These are phyloP conservation scores for Alsophila aescularia DNA, from an alignment of 2,888 invertebrate species.

Conservation along the genomic window DNA sequence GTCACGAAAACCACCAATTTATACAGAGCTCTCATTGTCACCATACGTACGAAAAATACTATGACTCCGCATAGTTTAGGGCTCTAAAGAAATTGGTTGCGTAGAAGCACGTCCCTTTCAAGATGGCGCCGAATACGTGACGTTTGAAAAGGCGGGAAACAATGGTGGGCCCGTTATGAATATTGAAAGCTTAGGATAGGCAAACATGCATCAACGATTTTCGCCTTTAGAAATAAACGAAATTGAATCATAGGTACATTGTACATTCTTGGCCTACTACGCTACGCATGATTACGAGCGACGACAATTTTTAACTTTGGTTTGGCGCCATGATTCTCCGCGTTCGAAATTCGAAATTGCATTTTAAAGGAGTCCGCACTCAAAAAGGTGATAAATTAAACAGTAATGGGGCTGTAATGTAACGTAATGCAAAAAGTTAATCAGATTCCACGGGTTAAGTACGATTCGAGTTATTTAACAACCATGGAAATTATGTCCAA, in stretches of 20 bases:
- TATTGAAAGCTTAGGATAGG: constrained; percentile 72
- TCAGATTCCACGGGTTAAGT: constrained; percentile 31
- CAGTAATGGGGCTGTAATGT: constrained; percentile 35
- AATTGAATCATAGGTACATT: constrained; percentile 18
- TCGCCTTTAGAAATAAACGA: constrained; percentile 45
- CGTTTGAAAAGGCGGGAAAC: constrained; percentile 73
- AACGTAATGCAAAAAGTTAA: constrained; percentile 37
- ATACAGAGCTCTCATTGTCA: constrained; percentile 53
- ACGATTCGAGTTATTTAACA: constrained; percentile 29
- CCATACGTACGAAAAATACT: constrained; percentile 36
- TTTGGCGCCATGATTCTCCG: constrained; percentile 55
- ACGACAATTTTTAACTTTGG: constrained; percentile 37
- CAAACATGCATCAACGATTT: constrained; percentile 65
- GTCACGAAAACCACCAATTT: constrained; percentile 68
- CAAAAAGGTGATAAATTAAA: constrained; percentile 36
- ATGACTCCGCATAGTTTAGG: constrained; percentile 44
- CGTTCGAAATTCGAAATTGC: constrained; percentile 55
- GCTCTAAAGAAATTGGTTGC: constrained; percentile 61
- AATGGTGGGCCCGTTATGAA: constrained; percentile 77
- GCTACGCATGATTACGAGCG: constrained; percentile 45
- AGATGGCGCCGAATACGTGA: constrained; percentile 79
- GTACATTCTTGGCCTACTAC: constrained; percentile 60
- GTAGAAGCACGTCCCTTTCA: constrained; percentile 73
- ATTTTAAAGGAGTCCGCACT: constrained; percentile 46
- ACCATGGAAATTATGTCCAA: constrained; percentile 14